Evolutionary conservation across 2,888 invertebrate genomes (phyloP), one percentile per base, ranked within the genome.

Genomic region (Drosophila ustulata): DNA sequence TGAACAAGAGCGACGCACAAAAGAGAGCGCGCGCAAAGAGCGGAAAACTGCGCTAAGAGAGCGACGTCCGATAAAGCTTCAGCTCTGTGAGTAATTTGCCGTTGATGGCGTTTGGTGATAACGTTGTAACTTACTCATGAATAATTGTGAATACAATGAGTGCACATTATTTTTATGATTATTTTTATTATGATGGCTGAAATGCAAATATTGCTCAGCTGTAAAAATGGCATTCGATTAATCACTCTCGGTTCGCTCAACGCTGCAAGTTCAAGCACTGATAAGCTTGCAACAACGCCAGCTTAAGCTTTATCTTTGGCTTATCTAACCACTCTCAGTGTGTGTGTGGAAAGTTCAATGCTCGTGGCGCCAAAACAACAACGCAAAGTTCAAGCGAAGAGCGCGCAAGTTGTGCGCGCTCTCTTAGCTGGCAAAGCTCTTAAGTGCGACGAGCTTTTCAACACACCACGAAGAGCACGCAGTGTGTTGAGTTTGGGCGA

Each of bases 311-410:
- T 61, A 51, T 63, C 63, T 52, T 47, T 62, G 50, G 52, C 66
- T 66, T 61, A 56, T 43, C 37, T 26, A 18, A 18, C 1, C 18
- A 18, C 18, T 18, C 18, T 18, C 18, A 18, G 18, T 18, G 18
- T 18, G 18, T 18, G 18, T n/a, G 8, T 51, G 56, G 34, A 82
- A 80, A 83, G 82, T 83, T 83, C 89, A 89, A 73, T 72, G 88
- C 81, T 74, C 85, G 69, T 64, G 53, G 59, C 64, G 70, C 70
- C 32, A 66, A 69, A 56, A 69, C 43, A 52, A 55, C 53, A 45
- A 25, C 18, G 9, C 50, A 70, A 41, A 59, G 43, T 23, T 11
- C 13, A 28, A 39, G 6, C 9, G 13, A 56, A 28, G 47, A 49
- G 63, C n/a, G 30, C 30, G 6, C 37, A 43, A 39, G 7, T 2